phyloP scores from a whole-genome alignment of 2,113 vertebrate genomes.

The Pavo muticus region DNA sequence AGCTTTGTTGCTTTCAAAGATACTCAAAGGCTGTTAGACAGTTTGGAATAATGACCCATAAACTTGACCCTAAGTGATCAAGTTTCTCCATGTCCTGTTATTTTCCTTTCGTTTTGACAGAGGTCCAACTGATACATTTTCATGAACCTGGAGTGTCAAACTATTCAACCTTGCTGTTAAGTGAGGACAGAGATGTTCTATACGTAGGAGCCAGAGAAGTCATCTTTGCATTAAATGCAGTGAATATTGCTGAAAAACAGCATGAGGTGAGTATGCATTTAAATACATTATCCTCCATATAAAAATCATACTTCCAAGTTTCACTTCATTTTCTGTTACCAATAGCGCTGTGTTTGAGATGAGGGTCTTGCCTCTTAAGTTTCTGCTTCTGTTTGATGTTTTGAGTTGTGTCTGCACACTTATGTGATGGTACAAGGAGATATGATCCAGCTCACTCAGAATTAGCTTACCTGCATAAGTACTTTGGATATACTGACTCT shows the following conservation, averaged over 20 bases:
- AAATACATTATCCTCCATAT: neutral
- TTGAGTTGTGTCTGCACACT: neutral
- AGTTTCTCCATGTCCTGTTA: neutral
- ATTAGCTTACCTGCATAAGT: neutral
- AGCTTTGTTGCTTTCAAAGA: neutral
- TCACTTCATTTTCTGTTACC: neutral
- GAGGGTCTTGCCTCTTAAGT: neutral
- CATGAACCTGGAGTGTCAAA: conserved; percentile 88
- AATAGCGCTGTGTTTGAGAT: neutral
- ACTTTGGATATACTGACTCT: neutral
- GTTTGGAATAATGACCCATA: neutral
- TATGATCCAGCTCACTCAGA: neutral
- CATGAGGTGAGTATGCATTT: conserved; percentile 83
- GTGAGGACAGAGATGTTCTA: conserved; percentile 82
- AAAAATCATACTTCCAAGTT: neutral
- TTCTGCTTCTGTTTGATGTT: neutral
- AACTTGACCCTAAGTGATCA: neutral
- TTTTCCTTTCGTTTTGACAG: conserved; percentile 71
- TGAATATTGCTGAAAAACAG: conserved; percentile 84
- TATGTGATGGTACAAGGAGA: neutral
- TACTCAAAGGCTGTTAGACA: neutral
- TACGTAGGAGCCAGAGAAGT: conserved; percentile 94
- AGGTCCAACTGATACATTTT: conserved; percentile 88
- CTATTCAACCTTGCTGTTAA: conserved; percentile 92
- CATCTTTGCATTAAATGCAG: conserved; percentile 89